Evolutionary conservation across 2,113 vertebrate genomes (phyloP).

Genomic region (Ia io): DNA sequence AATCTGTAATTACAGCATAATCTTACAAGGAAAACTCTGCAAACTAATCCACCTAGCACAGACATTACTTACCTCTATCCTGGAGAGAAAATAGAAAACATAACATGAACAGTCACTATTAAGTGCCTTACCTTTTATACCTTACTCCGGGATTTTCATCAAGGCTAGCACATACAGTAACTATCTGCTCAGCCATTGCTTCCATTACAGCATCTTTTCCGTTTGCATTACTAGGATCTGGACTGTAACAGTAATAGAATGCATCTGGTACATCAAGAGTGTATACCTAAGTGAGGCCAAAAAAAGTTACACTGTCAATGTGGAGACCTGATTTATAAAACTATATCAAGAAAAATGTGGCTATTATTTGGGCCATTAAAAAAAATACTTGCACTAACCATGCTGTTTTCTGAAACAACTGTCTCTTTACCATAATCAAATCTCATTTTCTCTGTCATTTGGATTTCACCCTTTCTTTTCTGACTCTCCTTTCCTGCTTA

Average conservation of each 20-base stretch:
- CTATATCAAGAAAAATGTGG: not conserved
- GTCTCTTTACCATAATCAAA: not conserved
- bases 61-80: not conserved
- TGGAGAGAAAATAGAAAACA: not conserved
- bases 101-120: not conserved
- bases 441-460: conserved; percentile 28
- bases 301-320: conserved; percentile 39
- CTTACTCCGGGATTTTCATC: conserved; percentile 96
- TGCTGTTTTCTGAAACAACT: conserved; percentile 12
- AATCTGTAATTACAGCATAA: not conserved
- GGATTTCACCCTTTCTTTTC: conserved; percentile 38
- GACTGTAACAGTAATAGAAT: conserved; percentile 93
- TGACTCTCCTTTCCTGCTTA: conserved; percentile 22
- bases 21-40: not conserved
- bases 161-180: conserved; percentile 93
- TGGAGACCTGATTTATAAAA: conserved; percentile 25
- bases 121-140: conserved; percentile 88
- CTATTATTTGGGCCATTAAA: not conserved
- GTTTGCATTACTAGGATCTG: conserved; percentile 80
- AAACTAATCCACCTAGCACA: not conserved
- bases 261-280: conserved; percentile 90
- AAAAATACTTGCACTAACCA: conserved; percentile 12
- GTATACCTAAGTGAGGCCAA: conserved; percentile 88
- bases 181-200: conserved; percentile 92
- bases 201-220: conserved; percentile 87